Base-by-base conservation (phyloP, 2,113 vertebrate genomes). In the Melanerpes aurifrons region DNA sequence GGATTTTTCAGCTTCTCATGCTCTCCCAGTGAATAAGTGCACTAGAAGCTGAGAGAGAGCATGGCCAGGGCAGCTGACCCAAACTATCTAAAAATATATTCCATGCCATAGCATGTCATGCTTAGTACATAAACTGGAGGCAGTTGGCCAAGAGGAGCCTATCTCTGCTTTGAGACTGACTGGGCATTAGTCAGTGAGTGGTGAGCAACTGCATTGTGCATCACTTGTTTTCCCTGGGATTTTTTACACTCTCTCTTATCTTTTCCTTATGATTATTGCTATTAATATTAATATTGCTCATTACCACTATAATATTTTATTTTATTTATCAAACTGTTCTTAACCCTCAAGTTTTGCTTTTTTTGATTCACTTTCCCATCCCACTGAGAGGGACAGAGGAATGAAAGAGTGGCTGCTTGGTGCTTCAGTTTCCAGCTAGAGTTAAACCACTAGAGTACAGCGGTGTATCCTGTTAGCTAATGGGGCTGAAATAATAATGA, bases 401-500 rank as follows among this genome's bases (percentile, higher is more conserved):
- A 29, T n/a, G 29, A 48, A 43, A 12, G 21, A 69, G 47, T n/a
- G 48, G 68, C n/a, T 70, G 11, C 48, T 12, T 17, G 15, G n/a
- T 35, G 47, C 67, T 70, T 70, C 26, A 35, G 47, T 70, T n/a
- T 9, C 45, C 13, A 15, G 67, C 45, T 71, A 35, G 69, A 50
- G 69, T 71, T 37, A 54, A 56, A 29, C 32, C 32, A 71, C 69
- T 25, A 25, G 28, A 71, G 50, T 35, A 73, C 48, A 73, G 71
- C 93, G 93, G 93, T 95, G 85, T 84, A 80, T 89, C 69, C 86
- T 0, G 0, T 93, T 93, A 87, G 87, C 61, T 95, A 95, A 96
- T 87, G 87, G 82, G 61, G 82, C 86, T 96, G 95, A 92, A 96
- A 96, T 96, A 96, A 95, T 96, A 92, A 95, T 75, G 72, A 56